Evolutionary conservation across 2,797 vertebrate species (phyloP).

Genomic region (Tauraco hartlaubi): DNA sequence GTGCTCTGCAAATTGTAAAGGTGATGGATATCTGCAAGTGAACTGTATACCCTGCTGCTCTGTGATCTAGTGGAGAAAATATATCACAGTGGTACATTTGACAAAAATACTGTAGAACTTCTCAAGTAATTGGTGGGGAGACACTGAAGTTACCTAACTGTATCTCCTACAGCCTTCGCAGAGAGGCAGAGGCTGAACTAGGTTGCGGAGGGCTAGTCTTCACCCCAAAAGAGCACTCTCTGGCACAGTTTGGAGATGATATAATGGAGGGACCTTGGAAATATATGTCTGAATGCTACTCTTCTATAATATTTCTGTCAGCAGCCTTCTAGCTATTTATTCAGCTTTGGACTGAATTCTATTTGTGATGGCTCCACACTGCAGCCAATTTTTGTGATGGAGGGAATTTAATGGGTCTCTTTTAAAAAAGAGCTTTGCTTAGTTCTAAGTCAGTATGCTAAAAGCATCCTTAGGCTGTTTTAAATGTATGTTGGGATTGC

Average conservation of each 20-base stretch:
- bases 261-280: background rate
- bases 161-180: background rate
- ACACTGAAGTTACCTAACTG: background rate
- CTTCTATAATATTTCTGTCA: background rate
- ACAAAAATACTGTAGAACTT: background rate
- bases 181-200: background rate
- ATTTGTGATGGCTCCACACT: background rate
- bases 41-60: background rate
- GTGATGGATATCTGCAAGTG: background rate
- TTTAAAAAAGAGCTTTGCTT: background rate
- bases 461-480: conserved; percentile 22
- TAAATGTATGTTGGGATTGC: background rate
- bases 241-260: background rate
- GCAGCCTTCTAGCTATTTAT: background rate
- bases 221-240: fast-evolving
- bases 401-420: background rate
- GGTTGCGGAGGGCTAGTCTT: background rate
- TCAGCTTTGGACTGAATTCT: conserved; percentile 5
- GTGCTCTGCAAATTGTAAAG: background rate
- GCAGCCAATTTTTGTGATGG: background rate
- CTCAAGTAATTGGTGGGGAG: background rate
- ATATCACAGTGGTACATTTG: background rate
- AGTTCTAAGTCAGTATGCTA: background rate
- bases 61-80: background rate
- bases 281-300: background rate